Evolutionary conservation across 2,888 invertebrate genomes (phyloP).

Genomic region (Drosophila fungiperda): DNA sequence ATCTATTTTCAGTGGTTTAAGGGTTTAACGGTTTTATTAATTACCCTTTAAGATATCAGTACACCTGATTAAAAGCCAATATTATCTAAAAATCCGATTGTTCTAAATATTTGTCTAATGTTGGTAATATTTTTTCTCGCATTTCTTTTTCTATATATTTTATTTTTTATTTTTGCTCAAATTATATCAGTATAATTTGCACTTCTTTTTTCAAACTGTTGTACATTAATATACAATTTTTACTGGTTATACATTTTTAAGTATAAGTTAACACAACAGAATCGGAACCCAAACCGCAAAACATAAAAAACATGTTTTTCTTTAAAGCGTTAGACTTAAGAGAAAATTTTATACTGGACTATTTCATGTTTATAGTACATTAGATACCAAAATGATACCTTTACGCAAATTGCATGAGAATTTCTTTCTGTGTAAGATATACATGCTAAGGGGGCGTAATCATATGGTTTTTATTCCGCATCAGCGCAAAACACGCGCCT

Average conservation of each 20-base stretch:
- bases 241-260: not conserved
- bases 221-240: too few relatives aligned
- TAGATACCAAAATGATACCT: not conserved
- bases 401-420: not conserved
- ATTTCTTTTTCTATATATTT: not conserved
- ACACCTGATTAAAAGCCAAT: not conserved
- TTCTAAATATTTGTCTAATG: not conserved
- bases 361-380: too few relatives aligned
- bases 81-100: not conserved
- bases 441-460: constrained; percentile 29
- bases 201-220: too few relatives aligned
- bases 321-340: not conserved
- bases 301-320: not conserved
- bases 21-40: too few relatives aligned
- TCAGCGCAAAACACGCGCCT: constrained; percentile 25
- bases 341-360: too few relatives aligned
- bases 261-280: not conserved
- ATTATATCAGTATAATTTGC: not conserved
- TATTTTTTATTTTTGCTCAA: not conserved
- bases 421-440: not conserved
- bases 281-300: not conserved
- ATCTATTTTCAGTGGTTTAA: too few relatives aligned
- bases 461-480: constrained; percentile 9
- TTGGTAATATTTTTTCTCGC: not conserved
- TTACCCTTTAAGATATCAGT: not conserved